Conservation (phyloP, 1,140 invertebrate genomes). For the Calephelis virginiensis region DNA sequence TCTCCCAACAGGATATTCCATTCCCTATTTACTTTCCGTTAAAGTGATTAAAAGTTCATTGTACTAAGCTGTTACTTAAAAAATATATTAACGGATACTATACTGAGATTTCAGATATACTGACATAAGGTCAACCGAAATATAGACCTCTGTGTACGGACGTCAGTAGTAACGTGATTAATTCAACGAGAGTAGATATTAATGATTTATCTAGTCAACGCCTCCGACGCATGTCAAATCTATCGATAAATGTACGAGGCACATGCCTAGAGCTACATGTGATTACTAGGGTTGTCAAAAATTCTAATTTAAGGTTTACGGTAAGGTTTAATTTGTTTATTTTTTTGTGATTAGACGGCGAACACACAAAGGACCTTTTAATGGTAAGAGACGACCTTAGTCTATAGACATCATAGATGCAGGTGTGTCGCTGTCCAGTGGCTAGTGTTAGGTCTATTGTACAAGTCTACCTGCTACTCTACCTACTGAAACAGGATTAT, state of each 20-base stretch:
- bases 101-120: slow-evolving; percentile 1
- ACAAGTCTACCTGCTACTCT: too few species aligned
- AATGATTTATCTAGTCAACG: slow-evolving; percentile 40
- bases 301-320: background rate
- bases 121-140: slow-evolving; percentile 4
- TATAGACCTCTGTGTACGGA: slow-evolving; percentile 10
- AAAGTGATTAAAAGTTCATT: too few species aligned
- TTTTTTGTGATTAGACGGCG: too few species aligned
- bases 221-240: slow-evolving; percentile 36
- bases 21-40: too few species aligned
- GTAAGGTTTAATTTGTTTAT: too few species aligned
- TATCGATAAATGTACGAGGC: slow-evolving; percentile 23
- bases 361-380: too few species aligned
- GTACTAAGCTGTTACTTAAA: background rate
- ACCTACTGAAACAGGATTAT: too few species aligned
- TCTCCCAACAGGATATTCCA: too few species aligned
- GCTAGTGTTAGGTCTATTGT: too few species aligned
- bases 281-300: slow-evolving; percentile 1
- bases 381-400: too few species aligned
- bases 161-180: slow-evolving; percentile 27
- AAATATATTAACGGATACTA: background rate
- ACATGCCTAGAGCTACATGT: background rate
- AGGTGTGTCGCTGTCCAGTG: too few species aligned
- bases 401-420: too few species aligned
- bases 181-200: slow-evolving; percentile 35